A percentile compares a stretch with the other conserved stretches of the same genome.
Evolutionary conservation across 2,113 vertebrate genomes (phyloP).

Genomic region (Ailurus styani): DNA sequence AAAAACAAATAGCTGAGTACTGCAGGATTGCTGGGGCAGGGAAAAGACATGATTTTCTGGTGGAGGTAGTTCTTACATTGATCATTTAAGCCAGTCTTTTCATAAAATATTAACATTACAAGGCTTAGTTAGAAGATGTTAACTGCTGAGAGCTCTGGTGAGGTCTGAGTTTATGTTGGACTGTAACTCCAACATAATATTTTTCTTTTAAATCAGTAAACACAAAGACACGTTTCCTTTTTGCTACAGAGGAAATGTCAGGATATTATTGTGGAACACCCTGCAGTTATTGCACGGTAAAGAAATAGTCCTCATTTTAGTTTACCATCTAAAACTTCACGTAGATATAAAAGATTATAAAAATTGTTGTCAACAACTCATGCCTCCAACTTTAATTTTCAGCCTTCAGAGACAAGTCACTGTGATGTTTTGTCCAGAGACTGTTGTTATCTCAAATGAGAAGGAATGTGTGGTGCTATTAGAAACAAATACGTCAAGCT

Average conservation of each 20-base stretch:
- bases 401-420: neutral
- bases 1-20: conserved; percentile 34
- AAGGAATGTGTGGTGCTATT: neutral
- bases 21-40: neutral
- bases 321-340: neutral
- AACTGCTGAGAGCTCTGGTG: conserved; percentile 45
- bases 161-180: conserved; percentile 11
- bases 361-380: neutral
- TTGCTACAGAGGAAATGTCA: neutral
- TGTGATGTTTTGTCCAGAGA: neutral
- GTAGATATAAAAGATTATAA: neutral
- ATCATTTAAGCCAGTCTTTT: conserved; percentile 27
- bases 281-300: conserved; percentile 8
- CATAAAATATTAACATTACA: conserved; percentile 62
- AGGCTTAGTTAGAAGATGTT: conserved; percentile 39
- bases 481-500: neutral
- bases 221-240: neutral
- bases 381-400: conserved; percentile 34
- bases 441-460: neutral
- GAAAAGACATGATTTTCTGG: neutral
- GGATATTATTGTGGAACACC: neutral
- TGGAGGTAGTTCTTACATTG: neutral
- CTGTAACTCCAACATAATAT: neutral
- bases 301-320: conserved; percentile 31
- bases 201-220: conserved; percentile 33